Conservation (phyloP, 1,140 invertebrate genomes). For the Eulimnadia texana region DNA sequence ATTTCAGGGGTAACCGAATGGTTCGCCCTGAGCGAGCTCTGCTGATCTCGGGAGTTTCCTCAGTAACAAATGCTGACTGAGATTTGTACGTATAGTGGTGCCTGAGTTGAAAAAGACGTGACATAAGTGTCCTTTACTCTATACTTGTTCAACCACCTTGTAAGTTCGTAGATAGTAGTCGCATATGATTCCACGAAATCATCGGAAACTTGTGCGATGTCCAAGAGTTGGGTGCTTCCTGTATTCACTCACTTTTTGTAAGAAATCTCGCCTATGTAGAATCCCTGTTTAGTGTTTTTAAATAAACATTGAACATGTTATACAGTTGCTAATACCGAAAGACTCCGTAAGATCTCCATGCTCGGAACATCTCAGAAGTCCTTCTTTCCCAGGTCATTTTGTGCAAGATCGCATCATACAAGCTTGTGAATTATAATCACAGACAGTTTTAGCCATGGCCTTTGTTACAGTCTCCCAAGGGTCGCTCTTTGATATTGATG, state of each 20-base stretch:
- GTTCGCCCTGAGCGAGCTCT: too few relatives aligned
- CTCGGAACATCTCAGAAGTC: too few relatives aligned
- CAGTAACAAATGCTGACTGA: background rate
- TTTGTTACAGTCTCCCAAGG: background rate
- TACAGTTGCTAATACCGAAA: too few relatives aligned
- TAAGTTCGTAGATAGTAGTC: background rate
- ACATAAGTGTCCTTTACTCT: background rate
- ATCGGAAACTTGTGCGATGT: background rate
- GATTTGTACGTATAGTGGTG: background rate
- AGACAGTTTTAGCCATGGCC: background rate
- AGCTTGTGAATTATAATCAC: background rate
- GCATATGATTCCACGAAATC: background rate
- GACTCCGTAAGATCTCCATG: too few relatives aligned
- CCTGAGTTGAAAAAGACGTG: background rate
- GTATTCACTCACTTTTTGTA: background rate
- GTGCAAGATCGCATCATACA: background rate
- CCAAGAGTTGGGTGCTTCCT: background rate
- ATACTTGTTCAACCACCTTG: background rate
- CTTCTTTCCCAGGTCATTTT: background rate
- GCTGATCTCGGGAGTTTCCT: too few relatives aligned
- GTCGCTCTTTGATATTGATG: background rate
- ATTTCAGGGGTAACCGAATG: too few relatives aligned
- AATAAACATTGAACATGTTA: too few relatives aligned
- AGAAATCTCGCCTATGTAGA: too few relatives aligned
- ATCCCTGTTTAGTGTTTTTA: background rate